phyloP scores from a whole-genome alignment of 1,140 invertebrate species.

The Atta texana region DNA sequence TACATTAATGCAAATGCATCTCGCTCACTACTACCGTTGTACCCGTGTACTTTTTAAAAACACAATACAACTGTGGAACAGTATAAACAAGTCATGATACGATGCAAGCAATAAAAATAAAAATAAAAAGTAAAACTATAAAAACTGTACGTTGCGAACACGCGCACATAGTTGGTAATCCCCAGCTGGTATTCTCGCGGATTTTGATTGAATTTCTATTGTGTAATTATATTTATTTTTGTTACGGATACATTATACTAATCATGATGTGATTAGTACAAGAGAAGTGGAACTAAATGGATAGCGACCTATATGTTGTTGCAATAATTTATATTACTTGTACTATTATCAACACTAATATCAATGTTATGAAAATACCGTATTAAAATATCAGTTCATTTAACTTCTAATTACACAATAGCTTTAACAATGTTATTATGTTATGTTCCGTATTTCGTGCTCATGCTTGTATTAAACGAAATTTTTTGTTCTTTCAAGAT shows the following conservation, averaged over 20 bases:
- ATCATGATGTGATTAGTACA: constrained; percentile 6
- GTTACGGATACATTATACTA: constrained; percentile 1
- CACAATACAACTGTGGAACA: background rate
- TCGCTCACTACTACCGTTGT: background rate
- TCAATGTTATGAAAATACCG: background rate
- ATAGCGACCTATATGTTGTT: constrained; percentile 12
- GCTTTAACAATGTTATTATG: background rate
- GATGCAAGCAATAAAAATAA: background rate
- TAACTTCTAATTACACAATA: background rate
- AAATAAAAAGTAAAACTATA: background rate
- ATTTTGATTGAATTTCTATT: constrained; percentile 7
- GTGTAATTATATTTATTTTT: background rate
- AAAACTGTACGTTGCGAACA: background rate
- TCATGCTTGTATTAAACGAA: background rate
- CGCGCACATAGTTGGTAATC: constrained; percentile 4
- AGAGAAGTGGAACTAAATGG: background rate
- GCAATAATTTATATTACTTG: background rate
- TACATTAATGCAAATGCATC: constrained; percentile 52
- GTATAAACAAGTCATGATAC: constrained; percentile 36
- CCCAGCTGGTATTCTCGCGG: background rate
- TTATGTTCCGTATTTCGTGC: background rate
- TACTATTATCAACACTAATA: background rate
- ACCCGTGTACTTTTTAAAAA: constrained; percentile 21
- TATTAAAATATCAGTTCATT: background rate
- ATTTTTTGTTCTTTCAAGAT: background rate